phyloP scores from a whole-genome alignment of 1,140 invertebrate species.

The Coptotermes formosanus region DNA sequence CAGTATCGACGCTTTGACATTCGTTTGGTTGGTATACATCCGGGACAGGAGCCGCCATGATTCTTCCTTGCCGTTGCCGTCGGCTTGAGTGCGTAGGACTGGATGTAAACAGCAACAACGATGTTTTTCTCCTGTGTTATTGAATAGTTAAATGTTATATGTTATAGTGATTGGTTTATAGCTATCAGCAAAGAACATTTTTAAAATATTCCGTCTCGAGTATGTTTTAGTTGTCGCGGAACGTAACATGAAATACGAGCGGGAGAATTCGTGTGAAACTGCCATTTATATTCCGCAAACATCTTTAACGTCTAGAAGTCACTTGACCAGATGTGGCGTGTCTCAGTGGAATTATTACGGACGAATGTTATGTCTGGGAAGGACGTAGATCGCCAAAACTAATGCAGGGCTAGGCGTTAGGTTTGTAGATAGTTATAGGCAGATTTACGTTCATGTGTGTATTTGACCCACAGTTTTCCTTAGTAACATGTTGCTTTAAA shows the following conservation, averaged over 20 bases:
- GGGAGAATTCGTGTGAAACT: background rate
- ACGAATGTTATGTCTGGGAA: background rate
- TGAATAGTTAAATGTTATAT: background rate
- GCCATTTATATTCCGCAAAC: background rate
- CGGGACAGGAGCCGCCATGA: background rate
- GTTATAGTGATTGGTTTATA: background rate
- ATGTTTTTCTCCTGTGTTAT: background rate
- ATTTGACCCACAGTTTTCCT: no score
- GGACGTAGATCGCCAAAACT: no score
- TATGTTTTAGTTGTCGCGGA: background rate
- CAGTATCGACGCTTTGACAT: background rate
- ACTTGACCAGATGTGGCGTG: background rate
- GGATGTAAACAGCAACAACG: background rate
- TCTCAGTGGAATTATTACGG: background rate
- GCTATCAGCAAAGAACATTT: background rate
- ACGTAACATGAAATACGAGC: background rate
- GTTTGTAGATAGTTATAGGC: no score
- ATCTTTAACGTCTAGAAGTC: background rate
- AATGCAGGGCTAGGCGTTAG: no score
- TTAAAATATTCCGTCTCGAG: background rate
- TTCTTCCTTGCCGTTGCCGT: background rate
- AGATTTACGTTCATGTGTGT: no score
- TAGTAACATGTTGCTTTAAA: no score
- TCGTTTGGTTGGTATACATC: slow-evolving; percentile 12
- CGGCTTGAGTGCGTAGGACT: background rate